phyloP scores from a whole-genome alignment of 64 coral and sea anemone genomes.

The Trachythela sp. region DNA sequence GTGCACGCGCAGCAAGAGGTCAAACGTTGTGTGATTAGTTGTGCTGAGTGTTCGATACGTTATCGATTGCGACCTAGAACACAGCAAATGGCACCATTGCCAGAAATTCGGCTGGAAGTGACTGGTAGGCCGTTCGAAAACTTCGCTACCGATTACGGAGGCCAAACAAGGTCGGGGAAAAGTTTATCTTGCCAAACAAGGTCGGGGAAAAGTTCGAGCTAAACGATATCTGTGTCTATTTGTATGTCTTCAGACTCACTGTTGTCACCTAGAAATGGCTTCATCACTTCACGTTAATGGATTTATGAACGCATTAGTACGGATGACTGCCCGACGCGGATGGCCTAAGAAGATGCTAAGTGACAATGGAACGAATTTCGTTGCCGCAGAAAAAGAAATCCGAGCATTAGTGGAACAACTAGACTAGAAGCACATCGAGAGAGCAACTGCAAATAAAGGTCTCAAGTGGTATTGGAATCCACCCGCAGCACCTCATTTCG shows the following conservation, averaged over 20 bases:
- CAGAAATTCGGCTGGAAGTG: constrained; percentile 26
- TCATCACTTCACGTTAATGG: no score
- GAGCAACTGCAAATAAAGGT: constrained; percentile 37
- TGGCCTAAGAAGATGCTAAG: constrained; percentile 44
- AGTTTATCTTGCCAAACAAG: no score
- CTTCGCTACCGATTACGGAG: constrained; percentile 15
- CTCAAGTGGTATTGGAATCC: not conserved
- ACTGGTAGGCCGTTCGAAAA: constrained; percentile 27
- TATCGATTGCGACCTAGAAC: not conserved
- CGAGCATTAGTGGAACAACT: not conserved
- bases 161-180: no score
- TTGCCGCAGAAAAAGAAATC: constrained; percentile 10
- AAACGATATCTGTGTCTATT: no score
- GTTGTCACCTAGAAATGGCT: no score
- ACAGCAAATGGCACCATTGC: constrained; percentile 36
- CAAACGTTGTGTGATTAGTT: no score
- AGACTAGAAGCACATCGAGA: no score
- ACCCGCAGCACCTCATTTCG: not conserved
- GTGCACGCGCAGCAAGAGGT: not conserved
- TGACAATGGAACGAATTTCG: constrained; percentile 51
- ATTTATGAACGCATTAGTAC: no score
- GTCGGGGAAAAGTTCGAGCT: constrained; percentile 34
- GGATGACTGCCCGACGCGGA: no score
- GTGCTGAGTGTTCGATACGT: not conserved
- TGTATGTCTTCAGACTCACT: no score